phyloP scores from a whole-genome alignment of 2,888 invertebrate species.

The Ditylenchus weischeri region DNA sequence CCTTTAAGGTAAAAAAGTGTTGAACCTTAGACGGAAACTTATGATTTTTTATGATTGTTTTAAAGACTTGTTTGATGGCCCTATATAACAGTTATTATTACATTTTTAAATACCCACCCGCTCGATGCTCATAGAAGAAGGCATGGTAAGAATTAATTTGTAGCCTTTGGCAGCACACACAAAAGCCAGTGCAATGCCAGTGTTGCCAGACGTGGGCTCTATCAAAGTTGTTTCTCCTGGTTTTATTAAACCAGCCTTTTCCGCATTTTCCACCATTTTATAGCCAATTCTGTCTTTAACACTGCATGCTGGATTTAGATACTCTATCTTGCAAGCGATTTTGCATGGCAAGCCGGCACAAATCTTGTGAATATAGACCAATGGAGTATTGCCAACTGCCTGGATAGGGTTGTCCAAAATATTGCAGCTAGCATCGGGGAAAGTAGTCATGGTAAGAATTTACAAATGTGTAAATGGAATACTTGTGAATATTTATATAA shows the following conservation, averaged over 20 bases:
- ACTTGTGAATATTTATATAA: no score
- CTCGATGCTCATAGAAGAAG: slow-evolving; percentile 56
- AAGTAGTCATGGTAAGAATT: no score
- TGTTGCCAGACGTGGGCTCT: slow-evolving; percentile 57
- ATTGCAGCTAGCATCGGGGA: no score
- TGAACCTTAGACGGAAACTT: no score
- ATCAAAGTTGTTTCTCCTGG: slow-evolving; percentile 50
- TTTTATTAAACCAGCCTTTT: slow-evolving; percentile 44
- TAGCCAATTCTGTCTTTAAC: slow-evolving; percentile 58
- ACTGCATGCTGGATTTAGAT: slow-evolving; percentile 53
- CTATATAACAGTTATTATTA: background rate
- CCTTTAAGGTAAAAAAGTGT: no score
- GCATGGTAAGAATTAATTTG: slow-evolving; percentile 56
- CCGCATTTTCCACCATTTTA: slow-evolving; percentile 56
- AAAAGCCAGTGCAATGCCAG: slow-evolving; percentile 55
- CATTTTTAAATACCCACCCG: slow-evolving; percentile 34
- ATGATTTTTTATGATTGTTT: no score
- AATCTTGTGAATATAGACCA: slow-evolving; percentile 48
- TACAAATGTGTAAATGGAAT: no score
- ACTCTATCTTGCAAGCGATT: slow-evolving; percentile 53
- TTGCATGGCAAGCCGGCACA: slow-evolving; percentile 41
- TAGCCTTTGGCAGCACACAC: slow-evolving; percentile 55
- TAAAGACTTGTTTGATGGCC: background rate
- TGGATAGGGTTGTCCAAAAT: no score
- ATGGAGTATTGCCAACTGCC: slow-evolving; percentile 45